Evolutionary conservation across 2,797 vertebrate species (phyloP).

Genomic region (Xyrichtys novacula): DNA sequence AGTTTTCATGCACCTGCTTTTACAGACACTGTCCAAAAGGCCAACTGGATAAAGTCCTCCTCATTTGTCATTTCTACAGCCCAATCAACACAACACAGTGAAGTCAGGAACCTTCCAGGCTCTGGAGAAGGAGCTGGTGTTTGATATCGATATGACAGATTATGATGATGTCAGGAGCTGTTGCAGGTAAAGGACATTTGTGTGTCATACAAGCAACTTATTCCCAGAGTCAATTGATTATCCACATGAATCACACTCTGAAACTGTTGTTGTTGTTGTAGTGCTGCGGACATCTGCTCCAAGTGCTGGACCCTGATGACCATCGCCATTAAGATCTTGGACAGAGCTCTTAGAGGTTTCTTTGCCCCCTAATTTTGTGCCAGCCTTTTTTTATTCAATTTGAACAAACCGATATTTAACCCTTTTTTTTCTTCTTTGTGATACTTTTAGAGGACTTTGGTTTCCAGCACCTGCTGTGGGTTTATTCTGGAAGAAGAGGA

Average conservation of each 20-base stretch:
- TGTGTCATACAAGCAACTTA: background rate
- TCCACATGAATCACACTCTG: no score
- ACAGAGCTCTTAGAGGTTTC: constrained; percentile 91
- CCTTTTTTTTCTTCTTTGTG: constrained; percentile 1
- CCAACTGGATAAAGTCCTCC: no score
- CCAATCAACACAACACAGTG: constrained; percentile 94
- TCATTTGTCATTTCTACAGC: constrained; percentile 80
- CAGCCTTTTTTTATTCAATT: background rate
- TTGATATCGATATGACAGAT: constrained; percentile 99
- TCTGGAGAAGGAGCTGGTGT: constrained; percentile 96
- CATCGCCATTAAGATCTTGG: constrained; percentile 91
- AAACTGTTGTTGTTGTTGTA: constrained; percentile 55
- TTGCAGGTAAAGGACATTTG: constrained; percentile 87
- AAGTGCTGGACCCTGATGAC: constrained; percentile 99
- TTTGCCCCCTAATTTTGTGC: background rate
- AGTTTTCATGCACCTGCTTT: background rate
- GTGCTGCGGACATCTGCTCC: constrained; percentile 94
- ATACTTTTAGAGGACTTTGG: constrained; percentile 92
- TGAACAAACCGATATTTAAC: fast-evolving
- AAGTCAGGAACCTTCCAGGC: constrained; percentile 96
- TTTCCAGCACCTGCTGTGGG: constrained; percentile 93
- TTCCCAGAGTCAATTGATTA: background rate
- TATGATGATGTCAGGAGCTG: constrained; percentile 96
- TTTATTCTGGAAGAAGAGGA: constrained; percentile 96
- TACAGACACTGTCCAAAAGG: no score